Evolutionary conservation across 2,797 vertebrate species (phyloP).

Genomic region (Alcedo atthis): DNA sequence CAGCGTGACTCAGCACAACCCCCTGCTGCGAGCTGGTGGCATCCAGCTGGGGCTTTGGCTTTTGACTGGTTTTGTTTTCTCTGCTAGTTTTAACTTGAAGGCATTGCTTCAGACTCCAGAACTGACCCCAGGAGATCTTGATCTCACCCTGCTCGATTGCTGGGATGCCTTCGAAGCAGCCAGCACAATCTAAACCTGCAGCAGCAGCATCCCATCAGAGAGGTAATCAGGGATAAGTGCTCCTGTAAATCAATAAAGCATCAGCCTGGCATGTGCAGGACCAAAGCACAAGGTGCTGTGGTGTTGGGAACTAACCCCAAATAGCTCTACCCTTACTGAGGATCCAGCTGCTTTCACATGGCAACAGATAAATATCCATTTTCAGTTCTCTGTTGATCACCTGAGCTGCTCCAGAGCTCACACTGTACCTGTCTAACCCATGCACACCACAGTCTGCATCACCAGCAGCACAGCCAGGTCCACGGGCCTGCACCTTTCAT

Average conservation of each 20-base stretch:
- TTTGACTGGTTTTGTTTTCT: neutral
- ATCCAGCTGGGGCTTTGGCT: neutral
- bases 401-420: neutral
- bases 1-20: neutral
- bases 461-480: neutral
- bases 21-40: neutral
- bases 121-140: neutral
- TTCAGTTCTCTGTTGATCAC: accelerated
- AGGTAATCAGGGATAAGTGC: neutral
- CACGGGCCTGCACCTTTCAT: too few relatives aligned
- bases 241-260: neutral
- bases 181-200: accelerated
- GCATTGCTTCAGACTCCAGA: neutral
- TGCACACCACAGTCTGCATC: neutral
- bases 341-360: neutral
- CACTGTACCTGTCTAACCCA: neutral
- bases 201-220: neutral
- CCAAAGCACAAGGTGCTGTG: accelerated
- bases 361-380: accelerated
- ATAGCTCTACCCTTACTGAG: neutral
- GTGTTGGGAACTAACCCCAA: accelerated
- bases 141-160: neutral
- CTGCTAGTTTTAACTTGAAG: neutral
- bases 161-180: neutral
- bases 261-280: neutral